These are phyloP conservation scores for Mesochorus sp. DNA, from an alignment of 2,888 invertebrate genomes.

Conservation along the genomic window DNA sequence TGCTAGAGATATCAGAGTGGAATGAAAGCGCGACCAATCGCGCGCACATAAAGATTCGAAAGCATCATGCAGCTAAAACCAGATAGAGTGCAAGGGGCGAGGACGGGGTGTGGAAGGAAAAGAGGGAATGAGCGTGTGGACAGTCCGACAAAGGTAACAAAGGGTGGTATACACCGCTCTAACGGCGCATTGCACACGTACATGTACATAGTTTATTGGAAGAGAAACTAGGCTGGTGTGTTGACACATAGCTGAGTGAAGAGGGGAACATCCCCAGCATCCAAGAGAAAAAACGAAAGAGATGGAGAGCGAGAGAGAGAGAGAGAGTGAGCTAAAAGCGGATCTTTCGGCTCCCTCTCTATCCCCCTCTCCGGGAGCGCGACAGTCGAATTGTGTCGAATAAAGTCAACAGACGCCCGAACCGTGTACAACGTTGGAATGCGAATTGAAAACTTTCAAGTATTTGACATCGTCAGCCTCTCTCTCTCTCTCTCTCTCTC, in stretches of 20 bases:
- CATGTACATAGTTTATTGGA: slow-evolving; percentile 60
- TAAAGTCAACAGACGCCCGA: slow-evolving; percentile 63
- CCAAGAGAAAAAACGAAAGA: background rate
- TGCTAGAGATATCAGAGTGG: background rate
- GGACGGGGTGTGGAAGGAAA: background rate
- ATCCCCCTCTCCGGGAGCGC: slow-evolving; percentile 22
- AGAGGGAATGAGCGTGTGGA: slow-evolving; percentile 13
- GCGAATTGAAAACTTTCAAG: slow-evolving; percentile 61
- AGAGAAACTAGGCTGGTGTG: slow-evolving; percentile 40
- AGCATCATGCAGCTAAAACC: slow-evolving; percentile 3
- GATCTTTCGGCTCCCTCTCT: slow-evolving; percentile 4
- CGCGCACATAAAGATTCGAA: slow-evolving; percentile 9
- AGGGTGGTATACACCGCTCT: slow-evolving; percentile 24
- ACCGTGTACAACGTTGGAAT: slow-evolving; percentile 47
- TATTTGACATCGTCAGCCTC: slow-evolving; percentile 55
- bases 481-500: background rate
- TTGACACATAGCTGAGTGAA: slow-evolving; percentile 33
- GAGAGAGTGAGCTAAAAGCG: background rate
- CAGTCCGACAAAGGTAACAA: slow-evolving; percentile 52
- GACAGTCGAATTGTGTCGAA: slow-evolving; percentile 56
- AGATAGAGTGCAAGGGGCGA: background rate
- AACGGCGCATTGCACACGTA: slow-evolving; percentile 47
- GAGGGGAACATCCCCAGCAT: background rate
- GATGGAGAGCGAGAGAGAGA: background rate
- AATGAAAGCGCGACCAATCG: slow-evolving; percentile 23